phyloP scores from a whole-genome alignment of 1,140 invertebrate genomes.

The Heliconius nattereri region DNA sequence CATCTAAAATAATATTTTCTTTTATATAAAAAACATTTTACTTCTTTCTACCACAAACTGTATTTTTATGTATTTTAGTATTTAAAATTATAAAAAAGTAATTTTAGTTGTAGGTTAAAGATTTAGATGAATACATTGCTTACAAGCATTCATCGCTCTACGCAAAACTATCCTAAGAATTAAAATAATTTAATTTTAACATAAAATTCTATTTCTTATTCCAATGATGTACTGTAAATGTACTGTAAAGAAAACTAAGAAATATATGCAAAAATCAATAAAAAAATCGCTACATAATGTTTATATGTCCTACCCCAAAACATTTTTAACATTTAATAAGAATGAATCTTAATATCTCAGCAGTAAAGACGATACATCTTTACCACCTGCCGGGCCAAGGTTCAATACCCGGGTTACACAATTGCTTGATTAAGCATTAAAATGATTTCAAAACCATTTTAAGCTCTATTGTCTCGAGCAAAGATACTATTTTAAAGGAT shows the following conservation, averaged over 20 bases:
- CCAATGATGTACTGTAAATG: not conserved
- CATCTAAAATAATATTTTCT: too few relatives aligned
- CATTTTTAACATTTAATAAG: conserved; percentile 19
- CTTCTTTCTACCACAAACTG: too few relatives aligned
- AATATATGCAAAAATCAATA: not conserved
- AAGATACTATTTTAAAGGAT: not conserved
- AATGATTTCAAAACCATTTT: not conserved
- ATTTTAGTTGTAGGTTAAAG: too few relatives aligned
- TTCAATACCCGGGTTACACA: conserved; percentile 43
- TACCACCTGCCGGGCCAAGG: conserved; percentile 46
- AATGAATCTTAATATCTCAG: conserved; percentile 26
- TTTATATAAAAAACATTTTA: too few relatives aligned
- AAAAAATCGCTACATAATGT: not conserved
- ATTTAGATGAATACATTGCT: too few relatives aligned
- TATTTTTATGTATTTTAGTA: too few relatives aligned
- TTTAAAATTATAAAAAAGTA: too few relatives aligned
- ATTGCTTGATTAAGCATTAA: conserved; percentile 39
- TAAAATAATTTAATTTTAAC: too few relatives aligned
- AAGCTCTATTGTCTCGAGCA: not conserved
- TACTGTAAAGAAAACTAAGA: not conserved
- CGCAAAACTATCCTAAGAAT: too few relatives aligned
- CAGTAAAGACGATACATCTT: conserved; percentile 28
- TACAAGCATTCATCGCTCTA: too few relatives aligned
- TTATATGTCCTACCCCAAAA: not conserved
- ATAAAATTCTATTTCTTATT: too few relatives aligned